Conservation (phyloP, 2,797 vertebrate genomes). For the Sciaenops ocellatus region DNA sequence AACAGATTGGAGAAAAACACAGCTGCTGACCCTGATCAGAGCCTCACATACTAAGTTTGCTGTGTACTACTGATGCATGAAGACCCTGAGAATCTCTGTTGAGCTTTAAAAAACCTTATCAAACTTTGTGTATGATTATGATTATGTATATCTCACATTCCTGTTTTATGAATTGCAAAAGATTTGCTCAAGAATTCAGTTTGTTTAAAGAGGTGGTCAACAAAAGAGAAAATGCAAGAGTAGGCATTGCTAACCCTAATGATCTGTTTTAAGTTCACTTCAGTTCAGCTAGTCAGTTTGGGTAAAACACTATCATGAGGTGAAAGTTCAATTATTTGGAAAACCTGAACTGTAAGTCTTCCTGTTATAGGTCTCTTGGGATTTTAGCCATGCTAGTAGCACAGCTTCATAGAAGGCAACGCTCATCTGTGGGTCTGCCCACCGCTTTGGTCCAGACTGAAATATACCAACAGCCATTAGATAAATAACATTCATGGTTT, state of each 20-base stretch:
- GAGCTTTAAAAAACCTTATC: background rate
- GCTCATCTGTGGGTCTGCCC: background rate
- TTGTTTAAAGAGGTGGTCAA: background rate
- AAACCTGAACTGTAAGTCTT: background rate
- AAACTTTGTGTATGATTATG: background rate
- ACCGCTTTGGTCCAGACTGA: background rate
- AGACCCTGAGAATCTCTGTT: background rate
- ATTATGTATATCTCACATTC: background rate
- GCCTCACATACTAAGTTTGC: constrained; percentile 7
- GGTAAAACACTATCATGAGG: too few relatives aligned
- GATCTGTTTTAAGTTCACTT: background rate
- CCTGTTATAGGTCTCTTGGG: background rate
- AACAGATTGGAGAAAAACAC: constrained; percentile 4
- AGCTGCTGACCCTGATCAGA: constrained; percentile 24
- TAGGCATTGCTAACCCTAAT: background rate
- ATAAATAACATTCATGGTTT: too few relatives aligned
- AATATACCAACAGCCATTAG: too few relatives aligned
- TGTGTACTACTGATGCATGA: background rate
- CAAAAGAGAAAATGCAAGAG: background rate
- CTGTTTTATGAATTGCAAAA: background rate
- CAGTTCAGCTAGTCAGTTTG: too few relatives aligned
- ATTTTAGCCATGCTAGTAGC: background rate
- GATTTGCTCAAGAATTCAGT: background rate
- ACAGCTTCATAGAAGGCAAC: background rate
- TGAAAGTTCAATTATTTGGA: background rate